phyloP scores from a whole-genome alignment of 2,797 vertebrate species.

The Nothura maculosa region DNA sequence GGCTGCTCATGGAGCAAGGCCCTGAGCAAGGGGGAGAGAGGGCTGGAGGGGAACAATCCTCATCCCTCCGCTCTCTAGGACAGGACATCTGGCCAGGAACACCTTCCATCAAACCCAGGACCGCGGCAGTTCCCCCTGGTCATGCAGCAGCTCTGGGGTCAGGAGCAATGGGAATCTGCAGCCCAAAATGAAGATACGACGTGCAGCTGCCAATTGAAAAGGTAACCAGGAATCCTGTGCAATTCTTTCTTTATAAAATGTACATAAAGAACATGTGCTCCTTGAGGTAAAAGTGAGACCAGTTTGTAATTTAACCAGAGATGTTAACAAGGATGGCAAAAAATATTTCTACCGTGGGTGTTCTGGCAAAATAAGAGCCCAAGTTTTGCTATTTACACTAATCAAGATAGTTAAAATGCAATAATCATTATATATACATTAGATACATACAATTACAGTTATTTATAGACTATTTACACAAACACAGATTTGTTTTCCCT shows the following conservation, averaged over 20 bases:
- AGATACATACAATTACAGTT: conserved; percentile 53
- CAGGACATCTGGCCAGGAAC: fast-evolving
- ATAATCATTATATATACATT: conserved; percentile 40
- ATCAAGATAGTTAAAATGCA: not conserved
- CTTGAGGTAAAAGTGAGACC: conserved; percentile 63
- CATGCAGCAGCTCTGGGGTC: fast-evolving
- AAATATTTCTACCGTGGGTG: not conserved
- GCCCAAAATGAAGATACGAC: not conserved
- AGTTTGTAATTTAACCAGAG: conserved; percentile 39
- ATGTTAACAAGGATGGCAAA: conserved; percentile 36
- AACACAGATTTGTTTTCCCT: not conserved
- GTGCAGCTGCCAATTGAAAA: not conserved
- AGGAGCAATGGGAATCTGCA: not conserved
- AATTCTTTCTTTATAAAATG: conserved; percentile 63
- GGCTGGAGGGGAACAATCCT: not conserved
- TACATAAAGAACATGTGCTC: conserved; percentile 56
- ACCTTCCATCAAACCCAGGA: not conserved
- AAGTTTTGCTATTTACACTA: conserved; percentile 16
- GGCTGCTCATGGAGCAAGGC: fast-evolving
- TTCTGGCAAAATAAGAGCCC: conserved; percentile 45
- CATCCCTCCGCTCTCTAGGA: not conserved
- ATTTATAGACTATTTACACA: conserved; percentile 62
- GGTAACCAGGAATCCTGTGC: not conserved
- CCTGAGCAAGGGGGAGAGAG: not conserved
- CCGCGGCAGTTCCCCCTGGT: not conserved